These are phyloP conservation scores for Eustalomyia histrio DNA, from an alignment of 2,888 invertebrate species.

Conservation along the genomic window DNA sequence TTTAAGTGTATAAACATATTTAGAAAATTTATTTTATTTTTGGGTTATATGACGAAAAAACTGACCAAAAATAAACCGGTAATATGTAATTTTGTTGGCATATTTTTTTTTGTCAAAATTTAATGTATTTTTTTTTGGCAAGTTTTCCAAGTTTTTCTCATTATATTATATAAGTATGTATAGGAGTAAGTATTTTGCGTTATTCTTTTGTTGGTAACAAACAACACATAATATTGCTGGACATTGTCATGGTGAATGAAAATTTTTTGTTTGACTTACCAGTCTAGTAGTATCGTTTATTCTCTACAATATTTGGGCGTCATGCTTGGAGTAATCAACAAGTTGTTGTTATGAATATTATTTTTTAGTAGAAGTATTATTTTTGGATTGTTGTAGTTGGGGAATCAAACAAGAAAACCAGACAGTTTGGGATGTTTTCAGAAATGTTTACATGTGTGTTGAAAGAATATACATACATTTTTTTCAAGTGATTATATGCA, in stretches of 20 bases:
- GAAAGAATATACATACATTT: slow-evolving; percentile 41
- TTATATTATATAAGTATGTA: neutral
- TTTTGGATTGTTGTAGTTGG: slow-evolving; percentile 23
- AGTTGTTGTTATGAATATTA: slow-evolving; percentile 56
- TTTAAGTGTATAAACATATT: slow-evolving; percentile 17
- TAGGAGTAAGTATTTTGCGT: neutral
- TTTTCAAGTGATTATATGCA: slow-evolving; percentile 24
- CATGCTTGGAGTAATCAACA: slow-evolving; percentile 56
- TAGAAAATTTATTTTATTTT: slow-evolving; percentile 39
- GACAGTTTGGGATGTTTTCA: slow-evolving; percentile 59
- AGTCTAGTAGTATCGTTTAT: slow-evolving; percentile 25
- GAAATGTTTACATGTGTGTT: slow-evolving; percentile 39
- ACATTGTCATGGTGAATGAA: slow-evolving; percentile 52
- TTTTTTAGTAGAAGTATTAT: neutral
- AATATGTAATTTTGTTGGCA: slow-evolving; percentile 18
- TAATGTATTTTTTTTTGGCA: slow-evolving; percentile 39
- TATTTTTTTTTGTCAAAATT: slow-evolving; percentile 10
- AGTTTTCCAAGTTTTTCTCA: slow-evolving; percentile 43
- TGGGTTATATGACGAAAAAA: slow-evolving; percentile 43
- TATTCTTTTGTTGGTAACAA: slow-evolving; percentile 31
- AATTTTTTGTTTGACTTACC: slow-evolving; percentile 11
- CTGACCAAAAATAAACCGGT: slow-evolving; percentile 48
- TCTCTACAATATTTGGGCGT: slow-evolving; percentile 55
- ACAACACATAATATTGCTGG: slow-evolving; percentile 34
- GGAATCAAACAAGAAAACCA: slow-evolving; percentile 47